These are phyloP conservation scores for Calyptommatus sinebrachiatus DNA, from an alignment of 2,113 vertebrate genomes.

Conservation along the genomic window DNA sequence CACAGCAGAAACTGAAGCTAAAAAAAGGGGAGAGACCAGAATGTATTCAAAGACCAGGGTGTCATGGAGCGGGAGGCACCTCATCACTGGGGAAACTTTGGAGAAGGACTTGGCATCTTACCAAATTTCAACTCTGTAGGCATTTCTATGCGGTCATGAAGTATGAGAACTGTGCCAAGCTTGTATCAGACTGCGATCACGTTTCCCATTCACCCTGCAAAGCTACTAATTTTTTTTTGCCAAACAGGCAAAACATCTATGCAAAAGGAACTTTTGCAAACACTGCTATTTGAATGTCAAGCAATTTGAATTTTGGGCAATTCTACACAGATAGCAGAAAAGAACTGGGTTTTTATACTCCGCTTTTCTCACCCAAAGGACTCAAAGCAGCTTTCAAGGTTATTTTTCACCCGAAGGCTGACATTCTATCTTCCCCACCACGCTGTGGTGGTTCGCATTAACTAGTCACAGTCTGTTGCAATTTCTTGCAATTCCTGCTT, in stretches of 20 bases:
- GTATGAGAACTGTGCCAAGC: not conserved
- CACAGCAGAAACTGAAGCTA: not conserved
- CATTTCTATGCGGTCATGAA: not conserved
- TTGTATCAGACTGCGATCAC: not conserved
- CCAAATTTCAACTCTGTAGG: not conserved
- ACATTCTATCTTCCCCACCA: too few relatives aligned
- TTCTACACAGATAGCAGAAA: fast-evolving
- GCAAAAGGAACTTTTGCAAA: not conserved
- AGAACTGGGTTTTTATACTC: too few relatives aligned
- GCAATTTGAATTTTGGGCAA: not conserved
- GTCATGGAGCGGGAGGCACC: not conserved
- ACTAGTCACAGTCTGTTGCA: too few relatives aligned
- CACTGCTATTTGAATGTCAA: not conserved
- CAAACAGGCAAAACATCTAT: not conserved
- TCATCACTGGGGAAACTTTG: not conserved
- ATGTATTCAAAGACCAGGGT: not conserved
- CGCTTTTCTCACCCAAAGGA: too few relatives aligned
- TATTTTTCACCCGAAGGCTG: too few relatives aligned
- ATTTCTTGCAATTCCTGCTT: too few relatives aligned
- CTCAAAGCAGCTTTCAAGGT: too few relatives aligned
- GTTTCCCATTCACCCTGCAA: not conserved
- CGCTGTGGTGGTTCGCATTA: too few relatives aligned
- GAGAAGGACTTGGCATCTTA: not conserved
- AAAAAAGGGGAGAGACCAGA: not conserved
- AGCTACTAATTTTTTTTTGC: not conserved